A percentile compares a stretch with the other conserved stretches of the same genome.
These are phyloP conservation scores for Tenthredo notha DNA, from an alignment of 2,888 invertebrate genomes.

Conservation along the genomic window DNA sequence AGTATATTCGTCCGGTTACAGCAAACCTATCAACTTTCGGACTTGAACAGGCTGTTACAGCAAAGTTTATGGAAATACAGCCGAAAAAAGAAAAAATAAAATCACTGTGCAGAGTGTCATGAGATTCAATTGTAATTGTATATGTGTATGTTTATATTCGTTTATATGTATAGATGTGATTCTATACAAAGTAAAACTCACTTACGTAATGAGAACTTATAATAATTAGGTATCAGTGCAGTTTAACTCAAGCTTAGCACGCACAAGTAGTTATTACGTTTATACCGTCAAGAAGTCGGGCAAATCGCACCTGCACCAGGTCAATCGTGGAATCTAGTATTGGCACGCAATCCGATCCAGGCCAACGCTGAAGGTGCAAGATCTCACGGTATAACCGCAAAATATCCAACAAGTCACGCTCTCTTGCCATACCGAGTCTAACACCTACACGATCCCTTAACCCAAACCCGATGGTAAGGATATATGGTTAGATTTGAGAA, in stretches of 20 bases:
- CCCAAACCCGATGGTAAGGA: neutral
- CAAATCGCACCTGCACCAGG: constrained; percentile 47
- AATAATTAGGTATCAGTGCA: neutral
- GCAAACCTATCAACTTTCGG: neutral
- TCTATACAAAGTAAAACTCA: neutral
- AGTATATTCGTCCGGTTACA: constrained; percentile 1
- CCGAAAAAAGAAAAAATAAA: neutral
- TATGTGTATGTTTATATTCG: neutral
- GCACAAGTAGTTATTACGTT: constrained; percentile 5
- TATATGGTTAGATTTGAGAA: neutral
- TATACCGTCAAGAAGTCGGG: constrained; percentile 9
- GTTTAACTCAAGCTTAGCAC: neutral
- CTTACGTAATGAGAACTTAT: neutral
- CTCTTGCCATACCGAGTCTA: constrained; percentile 9
- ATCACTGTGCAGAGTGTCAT: neutral
- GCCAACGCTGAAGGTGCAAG: constrained; percentile 40
- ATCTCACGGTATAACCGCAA: constrained; percentile 52
- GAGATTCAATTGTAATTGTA: neutral
- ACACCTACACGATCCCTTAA: neutral
- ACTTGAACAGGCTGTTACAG: neutral
- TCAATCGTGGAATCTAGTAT: constrained; percentile 48
- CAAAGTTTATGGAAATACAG: neutral
- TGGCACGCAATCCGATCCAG: constrained; percentile 43
- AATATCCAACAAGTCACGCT: constrained; percentile 44
- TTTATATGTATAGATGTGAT: neutral